Percentiles rank a stretch among this genome's conserved stretches.
Evolutionary conservation across 2,797 vertebrate species (phyloP).

Genomic region (Cynopterus sphinx): DNA sequence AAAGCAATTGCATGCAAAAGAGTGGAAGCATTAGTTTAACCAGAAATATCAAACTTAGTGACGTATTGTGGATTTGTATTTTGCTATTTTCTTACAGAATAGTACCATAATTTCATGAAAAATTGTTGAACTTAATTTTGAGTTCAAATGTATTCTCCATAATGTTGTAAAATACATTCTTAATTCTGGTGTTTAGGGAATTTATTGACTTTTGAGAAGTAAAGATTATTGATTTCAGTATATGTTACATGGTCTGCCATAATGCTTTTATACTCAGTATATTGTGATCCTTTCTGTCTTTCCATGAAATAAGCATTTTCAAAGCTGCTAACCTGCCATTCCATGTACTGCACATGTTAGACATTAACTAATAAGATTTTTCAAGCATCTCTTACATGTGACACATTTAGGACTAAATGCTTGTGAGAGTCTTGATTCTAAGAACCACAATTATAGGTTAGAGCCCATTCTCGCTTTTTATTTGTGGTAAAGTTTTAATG

Average conservation of each 20-base stretch:
- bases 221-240: not conserved
- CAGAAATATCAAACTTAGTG: not conserved
- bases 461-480: slow-evolving; percentile 65
- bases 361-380: slow-evolving; percentile 74
- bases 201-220: not conserved
- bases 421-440: slow-evolving; percentile 56
- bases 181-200: not conserved
- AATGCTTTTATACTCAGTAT: not conserved
- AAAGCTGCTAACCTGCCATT: slow-evolving; percentile 18
- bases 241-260: not conserved
- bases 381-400: slow-evolving; percentile 62
- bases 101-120: not conserved
- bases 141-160: not conserved
- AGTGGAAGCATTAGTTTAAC: not conserved
- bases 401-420: slow-evolving; percentile 67
- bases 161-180: not conserved
- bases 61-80: not conserved
- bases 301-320: slow-evolving; percentile 47
- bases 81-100: slow-evolving; percentile 31
- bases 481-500: slow-evolving; percentile 79
- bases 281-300: slow-evolving; percentile 16
- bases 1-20: not conserved
- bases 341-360: slow-evolving; percentile 43
- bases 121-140: slow-evolving; percentile 4
- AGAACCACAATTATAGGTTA: slow-evolving; percentile 73